These are phyloP conservation scores for Stegophylla sp. DNA, from an alignment of 2,888 invertebrate species.

Conservation along the genomic window DNA sequence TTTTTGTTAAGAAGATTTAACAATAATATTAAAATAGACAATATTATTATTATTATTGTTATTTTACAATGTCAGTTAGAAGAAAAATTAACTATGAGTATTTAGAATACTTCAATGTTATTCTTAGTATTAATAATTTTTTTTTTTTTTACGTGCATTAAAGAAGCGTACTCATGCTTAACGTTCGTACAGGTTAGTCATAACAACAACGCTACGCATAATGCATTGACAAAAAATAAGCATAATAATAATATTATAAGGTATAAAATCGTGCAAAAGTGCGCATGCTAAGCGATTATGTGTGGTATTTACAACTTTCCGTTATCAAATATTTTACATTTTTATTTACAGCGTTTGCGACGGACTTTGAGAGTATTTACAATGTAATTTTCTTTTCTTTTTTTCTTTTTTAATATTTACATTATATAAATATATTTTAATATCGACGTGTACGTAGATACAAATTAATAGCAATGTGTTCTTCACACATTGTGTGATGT, in stretches of 20 bases:
- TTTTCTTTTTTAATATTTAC: not conserved
- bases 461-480: not conserved
- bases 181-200: not conserved
- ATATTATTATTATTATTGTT: no score
- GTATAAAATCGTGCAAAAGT: slow-evolving; percentile 43
- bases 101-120: not conserved
- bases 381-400: not conserved
- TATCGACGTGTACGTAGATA: not conserved
- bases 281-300: slow-evolving; percentile 42
- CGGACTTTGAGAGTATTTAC: slow-evolving; percentile 26
- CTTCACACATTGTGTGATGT: not conserved
- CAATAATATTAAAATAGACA: slow-evolving; percentile 19
- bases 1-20: slow-evolving; percentile 29
- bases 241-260: slow-evolving; percentile 1
- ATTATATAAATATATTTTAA: not conserved
- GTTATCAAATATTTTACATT: slow-evolving; percentile 34
- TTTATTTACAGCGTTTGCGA: slow-evolving; percentile 55
- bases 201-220: not conserved
- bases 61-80: slow-evolving; percentile 31
- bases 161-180: slow-evolving; percentile 22
- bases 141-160: slow-evolving; percentile 14
- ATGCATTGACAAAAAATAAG: not conserved
- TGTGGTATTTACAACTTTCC: slow-evolving; percentile 41
- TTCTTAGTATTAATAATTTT: no score
- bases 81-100: slow-evolving; percentile 14